Conservation (phyloP, 2,888 invertebrate species). For the Melipona bicolor region DNA sequence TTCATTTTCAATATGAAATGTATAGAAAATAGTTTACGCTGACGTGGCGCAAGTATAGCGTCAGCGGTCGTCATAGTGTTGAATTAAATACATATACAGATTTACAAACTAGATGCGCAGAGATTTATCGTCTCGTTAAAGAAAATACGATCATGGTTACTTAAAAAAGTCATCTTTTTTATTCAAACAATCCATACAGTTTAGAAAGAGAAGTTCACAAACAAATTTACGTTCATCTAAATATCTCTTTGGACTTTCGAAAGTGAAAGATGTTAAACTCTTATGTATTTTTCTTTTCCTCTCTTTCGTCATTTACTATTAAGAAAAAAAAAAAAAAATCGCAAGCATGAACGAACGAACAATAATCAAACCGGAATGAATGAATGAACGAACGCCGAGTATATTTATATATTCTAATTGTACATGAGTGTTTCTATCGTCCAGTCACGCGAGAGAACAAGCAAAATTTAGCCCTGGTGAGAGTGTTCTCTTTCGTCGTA, state of each 20-base stretch:
- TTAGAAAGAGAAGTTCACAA: slow-evolving; percentile 14
- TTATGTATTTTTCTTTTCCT: slow-evolving; percentile 5
- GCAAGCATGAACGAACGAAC: slow-evolving; percentile 1
- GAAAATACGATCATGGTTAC: slow-evolving; percentile 13
- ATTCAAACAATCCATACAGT: slow-evolving; percentile 26
- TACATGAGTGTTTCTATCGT: slow-evolving; percentile 58
- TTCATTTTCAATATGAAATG: not conserved
- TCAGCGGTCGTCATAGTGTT: not conserved
- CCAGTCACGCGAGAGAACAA: slow-evolving; percentile 11
- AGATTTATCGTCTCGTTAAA: slow-evolving; percentile 12
- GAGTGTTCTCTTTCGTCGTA: slow-evolving; percentile 60
- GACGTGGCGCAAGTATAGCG: too few relatives aligned
- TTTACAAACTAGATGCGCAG: not conserved
- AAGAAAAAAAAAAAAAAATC: not conserved
- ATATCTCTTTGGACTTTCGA: slow-evolving; percentile 1
- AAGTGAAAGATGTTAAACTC: not conserved
- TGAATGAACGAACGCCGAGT: slow-evolving; percentile 14
- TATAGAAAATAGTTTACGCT: not conserved
- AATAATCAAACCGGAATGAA: slow-evolving; percentile 5
- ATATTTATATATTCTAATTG: slow-evolving; percentile 33
- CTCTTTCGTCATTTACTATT: slow-evolving; percentile 8
- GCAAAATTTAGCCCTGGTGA: slow-evolving; percentile 21
- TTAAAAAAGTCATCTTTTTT: slow-evolving; percentile 22
- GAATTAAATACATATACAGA: not conserved
- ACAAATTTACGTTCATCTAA: slow-evolving; percentile 15